Evolutionary conservation across 1,140 invertebrate genomes (phyloP).

Genomic region (Armadillidium nasatum): DNA sequence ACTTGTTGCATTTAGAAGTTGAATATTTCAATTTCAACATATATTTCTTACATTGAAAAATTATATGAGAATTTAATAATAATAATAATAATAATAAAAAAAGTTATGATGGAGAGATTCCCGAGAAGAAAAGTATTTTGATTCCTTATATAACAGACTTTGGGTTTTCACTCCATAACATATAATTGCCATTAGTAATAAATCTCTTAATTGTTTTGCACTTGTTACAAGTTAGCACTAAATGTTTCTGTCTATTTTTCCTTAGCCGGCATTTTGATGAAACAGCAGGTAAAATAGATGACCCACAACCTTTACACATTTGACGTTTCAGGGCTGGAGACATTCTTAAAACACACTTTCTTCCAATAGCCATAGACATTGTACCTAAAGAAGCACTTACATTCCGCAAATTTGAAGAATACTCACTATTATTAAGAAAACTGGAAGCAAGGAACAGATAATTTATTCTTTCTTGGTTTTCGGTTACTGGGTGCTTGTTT

Average conservation of each 20-base stretch:
- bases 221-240: neutral
- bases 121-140: too few relatives aligned
- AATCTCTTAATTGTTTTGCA: constrained; percentile 4
- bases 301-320: neutral
- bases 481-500: neutral
- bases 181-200: neutral
- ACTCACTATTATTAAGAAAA: neutral
- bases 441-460: neutral
- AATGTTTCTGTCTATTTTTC: neutral
- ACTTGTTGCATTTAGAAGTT: too few relatives aligned
- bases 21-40: too few relatives aligned
- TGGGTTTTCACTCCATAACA: neutral
- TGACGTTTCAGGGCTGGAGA: neutral
- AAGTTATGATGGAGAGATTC: too few relatives aligned
- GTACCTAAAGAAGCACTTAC: neutral
- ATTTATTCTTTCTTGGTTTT: constrained; percentile 1
- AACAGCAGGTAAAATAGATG: neutral
- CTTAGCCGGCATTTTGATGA: neutral
- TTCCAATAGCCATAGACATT: neutral
- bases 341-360: neutral
- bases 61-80: too few relatives aligned
- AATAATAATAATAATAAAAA: too few relatives aligned
- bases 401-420: neutral
- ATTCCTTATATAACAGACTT: neutral
- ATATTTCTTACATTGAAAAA: too few relatives aligned